Percentiles rank a stretch among this genome's conserved stretches.
phyloP scores from a whole-genome alignment of 1,140 invertebrate genomes.

The Solenopsis invicta region DNA sequence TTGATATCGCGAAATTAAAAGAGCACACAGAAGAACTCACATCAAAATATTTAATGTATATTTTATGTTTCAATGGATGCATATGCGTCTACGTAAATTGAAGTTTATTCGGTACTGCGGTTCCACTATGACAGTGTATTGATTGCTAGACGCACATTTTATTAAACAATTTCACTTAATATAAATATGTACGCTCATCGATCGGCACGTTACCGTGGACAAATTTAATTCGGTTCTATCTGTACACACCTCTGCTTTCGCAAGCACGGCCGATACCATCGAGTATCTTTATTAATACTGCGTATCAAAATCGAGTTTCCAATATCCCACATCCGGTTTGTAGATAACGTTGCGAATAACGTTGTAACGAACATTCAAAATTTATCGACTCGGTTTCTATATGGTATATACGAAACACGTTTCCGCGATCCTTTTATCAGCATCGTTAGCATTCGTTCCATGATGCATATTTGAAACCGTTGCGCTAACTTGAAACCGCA shows the following conservation, averaged over 20 bases:
- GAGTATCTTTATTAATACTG: constrained; percentile 54
- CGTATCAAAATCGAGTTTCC: constrained; percentile 32
- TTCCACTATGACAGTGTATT: neutral
- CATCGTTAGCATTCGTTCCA: neutral
- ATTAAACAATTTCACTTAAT: constrained; percentile 33
- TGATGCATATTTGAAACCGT: neutral
- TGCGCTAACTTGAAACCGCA: neutral
- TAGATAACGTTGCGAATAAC: constrained; percentile 15
- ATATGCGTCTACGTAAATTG: neutral
- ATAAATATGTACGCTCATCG: constrained; percentile 10
- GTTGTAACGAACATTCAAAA: constrained; percentile 28
- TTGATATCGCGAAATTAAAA: neutral
- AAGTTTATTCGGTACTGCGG: neutral
- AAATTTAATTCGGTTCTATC: constrained; percentile 27
- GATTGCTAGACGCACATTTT: constrained; percentile 15
- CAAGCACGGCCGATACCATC: neutral
- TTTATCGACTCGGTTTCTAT: constrained; percentile 13
- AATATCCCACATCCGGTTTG: constrained; percentile 30
- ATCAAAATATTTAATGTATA: neutral
- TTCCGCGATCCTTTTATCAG: neutral
- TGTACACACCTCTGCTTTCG: neutral
- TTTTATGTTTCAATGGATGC: neutral
- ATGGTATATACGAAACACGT: neutral
- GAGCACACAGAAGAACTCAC: neutral
- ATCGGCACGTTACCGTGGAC: neutral